Evolutionary conservation across 2,888 invertebrate genomes (phyloP).

Genomic region (Lycia hirtaria): DNA sequence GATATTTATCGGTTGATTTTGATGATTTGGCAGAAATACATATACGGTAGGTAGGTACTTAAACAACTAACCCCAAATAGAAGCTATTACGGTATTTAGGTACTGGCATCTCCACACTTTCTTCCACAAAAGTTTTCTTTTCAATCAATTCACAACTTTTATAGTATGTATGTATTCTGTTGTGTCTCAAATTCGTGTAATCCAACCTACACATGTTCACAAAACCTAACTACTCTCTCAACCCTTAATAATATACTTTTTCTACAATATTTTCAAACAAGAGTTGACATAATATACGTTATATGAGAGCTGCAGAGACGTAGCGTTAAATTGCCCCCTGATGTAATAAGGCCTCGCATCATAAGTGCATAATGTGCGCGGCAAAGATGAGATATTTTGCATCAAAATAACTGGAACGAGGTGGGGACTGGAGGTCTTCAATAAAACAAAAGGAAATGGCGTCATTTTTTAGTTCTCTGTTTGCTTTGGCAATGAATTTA

Average conservation of each 20-base stretch:
- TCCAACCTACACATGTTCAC: too few species aligned
- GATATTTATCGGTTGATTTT: too few species aligned
- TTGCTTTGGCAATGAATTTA: too few species aligned
- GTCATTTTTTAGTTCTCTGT: not conserved
- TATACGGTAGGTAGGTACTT: too few species aligned
- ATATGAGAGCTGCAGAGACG: slow-evolving; percentile 65
- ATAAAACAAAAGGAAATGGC: slow-evolving; percentile 11
- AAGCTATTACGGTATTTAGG: too few species aligned
- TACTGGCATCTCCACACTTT: too few species aligned
- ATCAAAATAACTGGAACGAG: slow-evolving; percentile 17
- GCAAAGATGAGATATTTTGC: slow-evolving; percentile 32
- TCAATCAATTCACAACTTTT: too few species aligned
- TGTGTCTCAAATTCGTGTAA: too few species aligned
- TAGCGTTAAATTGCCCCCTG: slow-evolving; percentile 78
- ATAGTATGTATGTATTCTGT: too few species aligned
- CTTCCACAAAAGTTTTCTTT: too few species aligned
- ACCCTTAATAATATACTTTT: not conserved
- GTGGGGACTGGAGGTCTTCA: not conserved
- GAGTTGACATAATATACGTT: slow-evolving; percentile 39
- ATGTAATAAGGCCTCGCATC: slow-evolving; percentile 48
- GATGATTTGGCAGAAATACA: too few species aligned
- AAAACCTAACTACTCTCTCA: not conserved
- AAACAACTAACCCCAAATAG: too few species aligned
- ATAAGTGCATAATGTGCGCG: slow-evolving; percentile 34
- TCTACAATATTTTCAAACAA: slow-evolving; percentile 6